Evolutionary conservation across 2,888 invertebrate genomes (phyloP).

Genomic region (Pseudoips prasinana): DNA sequence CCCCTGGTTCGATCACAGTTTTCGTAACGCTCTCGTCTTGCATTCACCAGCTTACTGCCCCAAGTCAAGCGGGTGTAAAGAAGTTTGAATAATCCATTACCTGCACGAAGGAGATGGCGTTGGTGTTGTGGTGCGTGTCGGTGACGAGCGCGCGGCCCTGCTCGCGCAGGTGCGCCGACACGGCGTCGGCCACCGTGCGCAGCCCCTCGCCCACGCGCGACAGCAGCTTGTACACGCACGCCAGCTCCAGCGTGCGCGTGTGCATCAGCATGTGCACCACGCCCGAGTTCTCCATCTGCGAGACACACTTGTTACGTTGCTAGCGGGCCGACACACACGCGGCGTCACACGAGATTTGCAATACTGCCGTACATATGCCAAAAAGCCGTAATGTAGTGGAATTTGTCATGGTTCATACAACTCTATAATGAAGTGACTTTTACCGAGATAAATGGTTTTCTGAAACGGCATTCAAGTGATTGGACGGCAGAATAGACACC

Average conservation of each 20-base stretch:
- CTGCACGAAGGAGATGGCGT: slow-evolving; percentile 97
- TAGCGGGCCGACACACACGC: too few relatives aligned
- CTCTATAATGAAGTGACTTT: too few relatives aligned
- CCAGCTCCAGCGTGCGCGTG: slow-evolving; percentile 97
- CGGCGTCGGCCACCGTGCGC: slow-evolving; percentile 97
- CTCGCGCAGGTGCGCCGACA: slow-evolving; percentile 96
- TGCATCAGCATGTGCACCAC: slow-evolving; percentile 99
- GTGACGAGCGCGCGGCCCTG: slow-evolving; percentile 97
- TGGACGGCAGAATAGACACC: too few relatives aligned
- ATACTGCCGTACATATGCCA: too few relatives aligned
- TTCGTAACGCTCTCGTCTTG: too few relatives aligned
- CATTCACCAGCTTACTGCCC: too few relatives aligned
- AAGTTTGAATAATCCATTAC: slow-evolving; percentile 54
- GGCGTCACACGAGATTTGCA: not conserved
- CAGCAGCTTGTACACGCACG: slow-evolving; percentile 98
- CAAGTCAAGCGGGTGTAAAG: too few relatives aligned
- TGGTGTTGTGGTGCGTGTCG: slow-evolving; percentile 94
- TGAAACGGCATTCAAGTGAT: too few relatives aligned
- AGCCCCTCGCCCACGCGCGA: slow-evolving; percentile 95
- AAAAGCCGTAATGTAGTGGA: too few relatives aligned
- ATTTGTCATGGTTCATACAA: too few relatives aligned
- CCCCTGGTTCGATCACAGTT: too few relatives aligned
- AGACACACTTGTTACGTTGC: not conserved
- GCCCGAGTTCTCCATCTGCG: slow-evolving; percentile 98
- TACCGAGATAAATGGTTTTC: too few relatives aligned